Conservation (phyloP, 2,113 vertebrate species). For the Pollachius pollachius region DNA sequence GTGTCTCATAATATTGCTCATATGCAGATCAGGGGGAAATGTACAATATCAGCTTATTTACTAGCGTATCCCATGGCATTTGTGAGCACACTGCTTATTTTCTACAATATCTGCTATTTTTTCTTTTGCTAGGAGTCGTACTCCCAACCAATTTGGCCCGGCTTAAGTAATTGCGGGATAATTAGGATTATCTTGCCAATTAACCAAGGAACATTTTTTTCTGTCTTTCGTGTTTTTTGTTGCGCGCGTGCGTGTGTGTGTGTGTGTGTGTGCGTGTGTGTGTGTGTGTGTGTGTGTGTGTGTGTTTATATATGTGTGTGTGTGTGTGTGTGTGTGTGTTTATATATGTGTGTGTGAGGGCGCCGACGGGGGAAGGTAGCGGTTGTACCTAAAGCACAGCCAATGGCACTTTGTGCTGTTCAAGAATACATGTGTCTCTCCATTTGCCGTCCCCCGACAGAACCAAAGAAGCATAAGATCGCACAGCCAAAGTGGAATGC, state of each 20-base stretch:
- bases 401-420: constrained; percentile 55
- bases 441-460: constrained; percentile 28
- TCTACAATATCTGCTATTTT: constrained; percentile 57
- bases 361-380: constrained; percentile 12
- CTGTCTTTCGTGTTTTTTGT: constrained; percentile 44
- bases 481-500: not conserved
- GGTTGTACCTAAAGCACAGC: constrained; percentile 51
- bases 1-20: not conserved
- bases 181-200: constrained; percentile 67
- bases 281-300: too few relatives aligned
- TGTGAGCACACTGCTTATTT: constrained; percentile 30
- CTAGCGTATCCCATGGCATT: constrained; percentile 2
- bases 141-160: constrained; percentile 28
- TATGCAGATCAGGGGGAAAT: not conserved
- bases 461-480: not conserved
- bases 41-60: constrained; percentile 10
- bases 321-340: too few relatives aligned
- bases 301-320: too few relatives aligned
- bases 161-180: constrained; percentile 69
- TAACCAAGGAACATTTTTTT: constrained; percentile 28
- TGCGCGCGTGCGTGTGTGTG: constrained; percentile 24
- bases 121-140: constrained; percentile 23
- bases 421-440: constrained; percentile 37
- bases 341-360: not conserved
- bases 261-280: constrained; percentile 38